Conservation (phyloP, 2,113 vertebrate genomes). For the Protomyctophum bolini region DNA sequence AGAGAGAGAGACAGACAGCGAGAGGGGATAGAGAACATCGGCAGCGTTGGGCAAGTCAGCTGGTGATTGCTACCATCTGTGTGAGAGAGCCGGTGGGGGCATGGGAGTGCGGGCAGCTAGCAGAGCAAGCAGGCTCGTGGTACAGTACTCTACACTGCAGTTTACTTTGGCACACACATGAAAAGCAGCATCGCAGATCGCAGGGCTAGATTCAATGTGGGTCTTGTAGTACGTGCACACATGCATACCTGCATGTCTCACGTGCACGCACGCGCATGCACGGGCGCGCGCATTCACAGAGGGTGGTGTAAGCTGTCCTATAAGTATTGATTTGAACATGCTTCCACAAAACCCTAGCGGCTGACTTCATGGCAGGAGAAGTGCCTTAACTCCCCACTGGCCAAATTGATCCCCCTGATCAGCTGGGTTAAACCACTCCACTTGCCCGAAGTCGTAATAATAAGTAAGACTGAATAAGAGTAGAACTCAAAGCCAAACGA, state of each 20-base stretch:
- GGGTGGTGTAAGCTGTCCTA: conserved; percentile 43
- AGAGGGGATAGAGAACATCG: conserved; percentile 41
- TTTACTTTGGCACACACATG: conserved; percentile 66
- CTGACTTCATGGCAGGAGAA: conserved; percentile 35
- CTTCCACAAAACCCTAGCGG: conserved; percentile 44
- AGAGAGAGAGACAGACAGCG: neutral
- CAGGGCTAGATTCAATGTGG: conserved; percentile 53
- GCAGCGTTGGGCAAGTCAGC: conserved; percentile 58
- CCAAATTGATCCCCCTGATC: neutral
- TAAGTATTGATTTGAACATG: conserved; percentile 39
- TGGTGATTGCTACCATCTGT: conserved; percentile 77
- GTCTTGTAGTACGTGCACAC: conserved; percentile 21
- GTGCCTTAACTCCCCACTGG: conserved; percentile 14
- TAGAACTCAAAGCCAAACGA: conserved; percentile 12
- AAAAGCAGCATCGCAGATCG: conserved; percentile 44
- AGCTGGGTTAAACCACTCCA: conserved; percentile 16
- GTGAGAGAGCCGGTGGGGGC: conserved; percentile 41
- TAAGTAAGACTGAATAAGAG: conserved; percentile 41
- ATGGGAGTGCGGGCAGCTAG: conserved; percentile 33
- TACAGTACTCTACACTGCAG: conserved; percentile 43
- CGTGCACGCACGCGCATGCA: conserved; percentile 12
- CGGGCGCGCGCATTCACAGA: neutral
- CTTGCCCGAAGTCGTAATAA: conserved; percentile 38
- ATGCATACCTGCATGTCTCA: conserved; percentile 2
- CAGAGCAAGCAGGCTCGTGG: neutral